Evolutionary conservation across 2,888 invertebrate genomes (phyloP).

Genomic region (Plagodis pulveraria): DNA sequence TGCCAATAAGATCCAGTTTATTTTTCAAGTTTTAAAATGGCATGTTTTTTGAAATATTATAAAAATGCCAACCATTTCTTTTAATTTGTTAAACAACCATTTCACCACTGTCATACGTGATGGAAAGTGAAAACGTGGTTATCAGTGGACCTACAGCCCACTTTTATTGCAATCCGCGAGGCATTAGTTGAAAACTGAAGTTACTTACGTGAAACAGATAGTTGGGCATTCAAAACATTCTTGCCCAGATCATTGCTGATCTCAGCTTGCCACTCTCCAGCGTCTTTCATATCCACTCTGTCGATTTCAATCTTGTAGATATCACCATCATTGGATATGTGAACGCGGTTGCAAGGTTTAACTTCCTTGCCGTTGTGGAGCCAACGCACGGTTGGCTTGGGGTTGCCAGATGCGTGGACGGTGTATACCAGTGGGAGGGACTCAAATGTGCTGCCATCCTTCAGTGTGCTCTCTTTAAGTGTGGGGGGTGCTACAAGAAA

Average conservation of each 20-base stretch:
- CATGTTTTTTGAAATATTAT: too few relatives aligned
- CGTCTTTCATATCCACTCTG: slow-evolving; percentile 88
- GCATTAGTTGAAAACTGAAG: neutral
- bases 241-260: slow-evolving; percentile 94
- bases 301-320: slow-evolving; percentile 90
- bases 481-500: slow-evolving; percentile 87
- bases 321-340: slow-evolving; percentile 88
- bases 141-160: neutral
- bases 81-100: too few relatives aligned
- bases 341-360: slow-evolving; percentile 86
- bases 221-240: slow-evolving; percentile 88
- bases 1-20: too few relatives aligned
- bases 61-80: too few relatives aligned
- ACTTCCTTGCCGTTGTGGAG: slow-evolving; percentile 90
- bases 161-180: neutral
- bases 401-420: slow-evolving; percentile 90
- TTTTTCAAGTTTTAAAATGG: too few relatives aligned
- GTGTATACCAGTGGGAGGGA: slow-evolving; percentile 93
- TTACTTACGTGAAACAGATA: slow-evolving; percentile 89
- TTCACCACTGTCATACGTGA: neutral
- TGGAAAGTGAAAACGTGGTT: neutral
- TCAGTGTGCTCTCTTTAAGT: slow-evolving; percentile 89
- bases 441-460: slow-evolving; percentile 90
- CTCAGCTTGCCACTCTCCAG: slow-evolving; percentile 93
- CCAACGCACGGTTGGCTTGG: slow-evolving; percentile 92